A percentile compares a stretch with the other conserved stretches of the same genome.
phyloP scores from a whole-genome alignment of 2,797 vertebrate species.

The Dryobates pubescens region DNA sequence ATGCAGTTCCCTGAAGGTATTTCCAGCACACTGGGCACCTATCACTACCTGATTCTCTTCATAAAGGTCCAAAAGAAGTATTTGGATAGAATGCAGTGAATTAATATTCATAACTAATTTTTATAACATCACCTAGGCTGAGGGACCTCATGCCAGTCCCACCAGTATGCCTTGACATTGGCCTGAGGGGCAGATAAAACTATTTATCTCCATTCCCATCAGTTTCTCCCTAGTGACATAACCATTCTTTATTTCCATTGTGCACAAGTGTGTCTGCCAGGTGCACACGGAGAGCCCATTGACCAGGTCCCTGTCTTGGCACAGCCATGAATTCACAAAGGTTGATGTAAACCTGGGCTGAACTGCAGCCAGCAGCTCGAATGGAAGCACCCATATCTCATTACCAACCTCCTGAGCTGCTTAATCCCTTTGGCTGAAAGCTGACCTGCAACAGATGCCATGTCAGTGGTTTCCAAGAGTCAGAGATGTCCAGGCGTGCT shows the following conservation, averaged over 20 bases:
- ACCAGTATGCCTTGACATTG: neutral
- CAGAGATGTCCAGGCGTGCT: neutral
- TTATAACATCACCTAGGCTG: neutral
- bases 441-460: constrained; percentile 33
- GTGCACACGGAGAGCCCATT: neutral
- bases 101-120: neutral
- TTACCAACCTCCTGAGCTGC: constrained; percentile 23
- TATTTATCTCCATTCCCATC: neutral
- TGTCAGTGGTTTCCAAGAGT: neutral
- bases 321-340: neutral
- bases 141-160: neutral
- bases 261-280: neutral
- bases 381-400: neutral
- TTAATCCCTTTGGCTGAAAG: constrained; percentile 53
- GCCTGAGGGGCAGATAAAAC: neutral
- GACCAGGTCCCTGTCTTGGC: neutral
- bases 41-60: neutral
- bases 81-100: fast-evolving
- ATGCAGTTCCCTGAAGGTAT: neutral
- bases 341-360: neutral
- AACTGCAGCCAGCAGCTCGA: neutral
- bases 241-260: neutral
- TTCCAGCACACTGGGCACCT: neutral
- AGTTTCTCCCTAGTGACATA: neutral
- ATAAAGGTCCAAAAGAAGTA: neutral